Conservation (phyloP, 2,888 invertebrate species). For the Trissolcus japonicus region DNA sequence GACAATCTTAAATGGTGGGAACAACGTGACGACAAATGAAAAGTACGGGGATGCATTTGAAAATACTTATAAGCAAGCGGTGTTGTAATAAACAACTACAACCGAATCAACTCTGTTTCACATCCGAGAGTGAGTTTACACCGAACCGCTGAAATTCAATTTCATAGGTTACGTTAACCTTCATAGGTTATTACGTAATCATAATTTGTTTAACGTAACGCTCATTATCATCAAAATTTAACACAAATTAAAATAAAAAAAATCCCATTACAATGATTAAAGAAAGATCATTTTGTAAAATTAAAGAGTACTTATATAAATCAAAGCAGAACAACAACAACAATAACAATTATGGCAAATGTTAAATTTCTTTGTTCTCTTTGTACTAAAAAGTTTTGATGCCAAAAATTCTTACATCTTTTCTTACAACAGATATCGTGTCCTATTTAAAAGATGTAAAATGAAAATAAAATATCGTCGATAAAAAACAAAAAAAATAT, state of each 20-base stretch:
- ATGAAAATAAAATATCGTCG: background rate
- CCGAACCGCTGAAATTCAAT: background rate
- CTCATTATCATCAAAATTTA: background rate
- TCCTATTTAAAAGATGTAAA: too few species aligned
- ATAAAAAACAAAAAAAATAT: background rate
- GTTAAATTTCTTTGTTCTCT: slow-evolving; percentile 13
- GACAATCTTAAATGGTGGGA: slow-evolving; percentile 47
- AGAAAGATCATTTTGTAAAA: too few species aligned
- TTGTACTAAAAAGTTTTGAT: slow-evolving; percentile 3
- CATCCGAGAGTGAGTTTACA: background rate
- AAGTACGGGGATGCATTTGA: slow-evolving; percentile 36
- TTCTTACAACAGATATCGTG: background rate
- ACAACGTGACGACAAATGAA: slow-evolving; percentile 36
- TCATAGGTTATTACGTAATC: background rate
- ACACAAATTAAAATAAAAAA: slow-evolving; percentile 1
- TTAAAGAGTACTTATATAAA: background rate
- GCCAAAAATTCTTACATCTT: slow-evolving; percentile 5
- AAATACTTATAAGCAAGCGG: slow-evolving; percentile 41
- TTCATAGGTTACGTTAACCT: background rate
- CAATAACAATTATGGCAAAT: slow-evolving; percentile 17
- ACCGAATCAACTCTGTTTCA: slow-evolving; percentile 40
- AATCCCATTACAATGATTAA: too few species aligned
- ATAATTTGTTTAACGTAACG: background rate
- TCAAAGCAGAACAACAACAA: slow-evolving; percentile 42
- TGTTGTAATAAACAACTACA: slow-evolving; percentile 51